These are phyloP conservation scores for Apamea anceps DNA, from an alignment of 2,888 invertebrate species.

Conservation along the genomic window DNA sequence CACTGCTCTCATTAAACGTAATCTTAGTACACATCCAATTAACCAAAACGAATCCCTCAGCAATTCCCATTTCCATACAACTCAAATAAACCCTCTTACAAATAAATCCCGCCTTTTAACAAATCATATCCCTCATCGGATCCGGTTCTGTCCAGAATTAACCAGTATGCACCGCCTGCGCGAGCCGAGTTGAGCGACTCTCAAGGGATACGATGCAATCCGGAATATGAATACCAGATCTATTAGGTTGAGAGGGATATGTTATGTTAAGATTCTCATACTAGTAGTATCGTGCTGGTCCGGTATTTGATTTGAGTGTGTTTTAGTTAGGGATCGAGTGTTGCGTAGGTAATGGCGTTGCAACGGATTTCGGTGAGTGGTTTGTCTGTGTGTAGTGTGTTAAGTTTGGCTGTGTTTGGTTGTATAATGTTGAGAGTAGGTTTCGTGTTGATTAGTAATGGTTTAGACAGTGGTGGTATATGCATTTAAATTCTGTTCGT, in stretches of 20 bases:
- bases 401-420: neutral
- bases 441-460: neutral
- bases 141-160: conserved; percentile 66
- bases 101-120: conserved; percentile 54
- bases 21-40: neutral
- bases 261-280: conserved; percentile 38
- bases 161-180: conserved; percentile 58
- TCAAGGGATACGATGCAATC: conserved; percentile 69
- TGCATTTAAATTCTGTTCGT: neutral
- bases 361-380: conserved; percentile 12
- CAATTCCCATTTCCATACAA: neutral
- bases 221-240: conserved; percentile 71
- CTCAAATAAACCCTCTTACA: conserved; percentile 14
- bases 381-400: neutral
- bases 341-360: neutral
- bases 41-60: neutral
- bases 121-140: conserved; percentile 66
- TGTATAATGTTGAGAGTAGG: neutral
- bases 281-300: neutral
- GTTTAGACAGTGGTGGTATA: neutral
- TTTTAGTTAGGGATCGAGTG: conserved; percentile 16
- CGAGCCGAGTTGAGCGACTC: conserved; percentile 61
- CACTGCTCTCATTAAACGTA: neutral
- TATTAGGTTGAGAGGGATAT: conserved; percentile 37
- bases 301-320: conserved; percentile 30